Conservation (phyloP, 2,888 invertebrate genomes). For the Stenurella melanura region DNA sequence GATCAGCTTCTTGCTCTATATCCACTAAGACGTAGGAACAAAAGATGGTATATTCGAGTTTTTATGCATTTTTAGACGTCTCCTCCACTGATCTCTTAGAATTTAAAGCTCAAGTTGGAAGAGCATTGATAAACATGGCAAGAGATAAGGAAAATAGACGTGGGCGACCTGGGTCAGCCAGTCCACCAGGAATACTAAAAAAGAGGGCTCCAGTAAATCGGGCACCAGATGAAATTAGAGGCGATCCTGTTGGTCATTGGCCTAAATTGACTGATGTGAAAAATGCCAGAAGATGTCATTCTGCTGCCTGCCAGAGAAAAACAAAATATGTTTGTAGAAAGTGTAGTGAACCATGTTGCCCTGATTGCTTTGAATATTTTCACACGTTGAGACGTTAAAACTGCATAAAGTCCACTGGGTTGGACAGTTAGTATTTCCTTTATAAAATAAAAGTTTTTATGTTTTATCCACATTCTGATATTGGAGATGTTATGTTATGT, state of each 20-base stretch:
- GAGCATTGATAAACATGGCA: slow-evolving; percentile 4
- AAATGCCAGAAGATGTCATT: slow-evolving; percentile 27
- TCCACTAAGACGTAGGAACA: slow-evolving; percentile 20
- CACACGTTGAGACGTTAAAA: slow-evolving; percentile 3
- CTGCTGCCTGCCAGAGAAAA: not conserved
- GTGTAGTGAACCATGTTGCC: slow-evolving; percentile 20
- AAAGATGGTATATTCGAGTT: slow-evolving; percentile 13
- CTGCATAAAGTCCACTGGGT: slow-evolving; percentile 29
- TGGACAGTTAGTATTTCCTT: slow-evolving; percentile 11
- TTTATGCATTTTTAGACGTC: slow-evolving; percentile 18
- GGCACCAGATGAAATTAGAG: slow-evolving; percentile 21
- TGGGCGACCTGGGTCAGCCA: not conserved
- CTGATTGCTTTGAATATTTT: slow-evolving; percentile 34
- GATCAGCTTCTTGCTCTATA: slow-evolving; percentile 16
- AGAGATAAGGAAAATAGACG: not conserved
- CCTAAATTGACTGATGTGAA: slow-evolving; percentile 29
- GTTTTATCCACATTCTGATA: not conserved
- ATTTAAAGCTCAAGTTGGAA: not conserved
- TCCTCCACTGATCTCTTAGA: not conserved
- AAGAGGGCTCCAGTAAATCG: not conserved
- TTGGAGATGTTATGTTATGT: not conserved
- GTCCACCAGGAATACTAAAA: not conserved
- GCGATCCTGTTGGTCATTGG: slow-evolving; percentile 14
- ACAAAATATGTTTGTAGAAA: slow-evolving; percentile 32
- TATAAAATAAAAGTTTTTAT: not conserved